A percentile compares a stretch with the other conserved stretches of the same genome.
Conservation (phyloP, 1,140 invertebrate genomes). For the Ericerus pela region DNA sequence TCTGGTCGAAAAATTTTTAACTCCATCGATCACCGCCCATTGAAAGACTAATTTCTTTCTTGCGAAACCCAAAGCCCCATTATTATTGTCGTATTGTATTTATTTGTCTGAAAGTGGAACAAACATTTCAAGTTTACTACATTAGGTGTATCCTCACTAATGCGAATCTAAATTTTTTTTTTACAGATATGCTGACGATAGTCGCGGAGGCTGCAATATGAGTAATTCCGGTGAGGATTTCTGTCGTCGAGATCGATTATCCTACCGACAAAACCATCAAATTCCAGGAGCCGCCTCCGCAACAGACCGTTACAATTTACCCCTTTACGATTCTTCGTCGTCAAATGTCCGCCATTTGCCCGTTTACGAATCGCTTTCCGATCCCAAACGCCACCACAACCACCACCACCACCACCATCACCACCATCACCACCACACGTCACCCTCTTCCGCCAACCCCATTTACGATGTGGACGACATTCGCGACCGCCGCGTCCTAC, state of each 20-base stretch:
- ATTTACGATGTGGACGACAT: background rate
- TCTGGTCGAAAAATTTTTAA: too few species aligned
- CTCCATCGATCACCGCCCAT: too few species aligned
- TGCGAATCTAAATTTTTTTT: too few species aligned
- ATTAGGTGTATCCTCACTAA: too few species aligned
- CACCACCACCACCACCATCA: background rate
- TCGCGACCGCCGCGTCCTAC: background rate
- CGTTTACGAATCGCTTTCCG: background rate
- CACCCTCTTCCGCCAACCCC: background rate
- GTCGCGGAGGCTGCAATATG: constrained; percentile 6
- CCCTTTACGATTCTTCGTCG: background rate
- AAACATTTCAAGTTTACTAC: too few species aligned
- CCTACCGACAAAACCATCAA: background rate
- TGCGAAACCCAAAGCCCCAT: too few species aligned
- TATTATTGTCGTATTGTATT: too few species aligned
- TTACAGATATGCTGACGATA: background rate
- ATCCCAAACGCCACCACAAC: background rate
- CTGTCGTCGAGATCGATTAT: background rate
- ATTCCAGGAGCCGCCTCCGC: constrained; percentile 7
- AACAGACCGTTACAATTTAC: constrained; percentile 1
- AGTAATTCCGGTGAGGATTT: background rate
- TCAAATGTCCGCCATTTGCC: background rate
- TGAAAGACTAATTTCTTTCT: too few species aligned
- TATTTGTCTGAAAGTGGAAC: too few species aligned
- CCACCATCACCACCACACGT: background rate